Evolutionary conservation across 2,797 vertebrate genomes (phyloP), one percentile per base, ranked within the genome.

Genomic region (Anas bernieri): DNA sequence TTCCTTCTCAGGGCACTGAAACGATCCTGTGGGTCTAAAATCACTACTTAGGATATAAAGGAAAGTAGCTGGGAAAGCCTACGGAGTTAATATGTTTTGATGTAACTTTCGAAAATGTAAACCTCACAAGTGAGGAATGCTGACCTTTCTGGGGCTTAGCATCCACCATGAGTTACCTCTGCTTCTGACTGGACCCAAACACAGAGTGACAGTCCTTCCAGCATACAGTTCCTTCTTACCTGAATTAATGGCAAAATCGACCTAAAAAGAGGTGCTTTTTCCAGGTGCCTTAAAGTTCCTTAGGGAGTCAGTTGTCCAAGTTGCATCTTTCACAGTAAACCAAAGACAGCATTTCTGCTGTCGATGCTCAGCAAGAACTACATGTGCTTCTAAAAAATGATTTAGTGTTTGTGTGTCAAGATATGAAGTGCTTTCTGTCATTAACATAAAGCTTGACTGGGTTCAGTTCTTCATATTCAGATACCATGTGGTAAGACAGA

Each of bases 1-100:
- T 81, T 95, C 88, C 91, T 89, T 89, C 58, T 35, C 43, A 41
- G 75, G 84, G 56, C 64, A 17, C 58, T 69, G 66, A 93, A 79
- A 79, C 75, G 43, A 76, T 88, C 68, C 62, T 35, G 23, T 21
- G 6, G 25, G 74, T 75, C 59, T 88, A 14, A 90, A 83, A 76
- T 35, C 1, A 3, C 43, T 28, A 11, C 37, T 59, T 64, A 31
- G 41, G 81, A 85, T 0, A 1, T 31, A 26, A 72, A 74, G 55
- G 37, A 50, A 9, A 21, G n/a, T 69, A 50, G 4, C 52, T 66
- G 48, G 26, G 21, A 90, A 84, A 64, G 23, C 33, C 16, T 28
- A 17, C 31, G 83, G 68, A 45, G 46, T 26, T 74, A 6, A 5
- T 74, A 30, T 3, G 6, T 82, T 90, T 50, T 55, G 39, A 33